A percentile compares a stretch with the other conserved stretches of the same genome.
phyloP scores from a whole-genome alignment of 2,797 vertebrate species.

The Cygnus olor region DNA sequence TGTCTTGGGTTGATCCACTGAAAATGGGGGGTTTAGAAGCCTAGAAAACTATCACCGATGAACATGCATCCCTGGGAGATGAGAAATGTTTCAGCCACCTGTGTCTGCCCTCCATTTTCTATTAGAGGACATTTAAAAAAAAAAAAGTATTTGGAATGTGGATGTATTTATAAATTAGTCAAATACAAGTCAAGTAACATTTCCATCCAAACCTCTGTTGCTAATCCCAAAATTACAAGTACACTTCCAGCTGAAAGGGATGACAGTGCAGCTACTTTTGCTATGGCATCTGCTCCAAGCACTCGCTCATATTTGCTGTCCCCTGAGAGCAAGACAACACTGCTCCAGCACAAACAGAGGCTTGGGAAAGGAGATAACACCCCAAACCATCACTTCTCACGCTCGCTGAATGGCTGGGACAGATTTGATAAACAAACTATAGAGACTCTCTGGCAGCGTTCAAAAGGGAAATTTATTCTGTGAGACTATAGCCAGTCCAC shows the following conservation, averaged over 20 bases:
- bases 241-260: slow-evolving; percentile 1
- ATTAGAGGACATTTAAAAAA: background rate
- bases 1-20: background rate
- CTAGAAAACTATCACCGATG: background rate
- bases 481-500: background rate
- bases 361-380: slow-evolving; percentile 3
- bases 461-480: slow-evolving; percentile 20
- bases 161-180: background rate
- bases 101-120: background rate
- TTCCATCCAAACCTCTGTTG: background rate
- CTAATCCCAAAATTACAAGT: slow-evolving; percentile 20
- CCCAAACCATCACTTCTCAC: background rate
- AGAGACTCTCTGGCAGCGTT: background rate
- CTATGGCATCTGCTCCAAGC: background rate
- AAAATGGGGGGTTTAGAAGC: background rate
- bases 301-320: background rate
- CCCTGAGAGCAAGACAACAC: background rate
- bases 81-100: background rate
- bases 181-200: background rate
- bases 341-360: background rate
- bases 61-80: background rate
- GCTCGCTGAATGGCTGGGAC: background rate
- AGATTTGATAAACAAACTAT: background rate
- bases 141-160: background rate
- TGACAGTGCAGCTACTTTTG: background rate